Evolutionary conservation across 2,888 invertebrate genomes (phyloP).

Genomic region (Epistrophe eligans): DNA sequence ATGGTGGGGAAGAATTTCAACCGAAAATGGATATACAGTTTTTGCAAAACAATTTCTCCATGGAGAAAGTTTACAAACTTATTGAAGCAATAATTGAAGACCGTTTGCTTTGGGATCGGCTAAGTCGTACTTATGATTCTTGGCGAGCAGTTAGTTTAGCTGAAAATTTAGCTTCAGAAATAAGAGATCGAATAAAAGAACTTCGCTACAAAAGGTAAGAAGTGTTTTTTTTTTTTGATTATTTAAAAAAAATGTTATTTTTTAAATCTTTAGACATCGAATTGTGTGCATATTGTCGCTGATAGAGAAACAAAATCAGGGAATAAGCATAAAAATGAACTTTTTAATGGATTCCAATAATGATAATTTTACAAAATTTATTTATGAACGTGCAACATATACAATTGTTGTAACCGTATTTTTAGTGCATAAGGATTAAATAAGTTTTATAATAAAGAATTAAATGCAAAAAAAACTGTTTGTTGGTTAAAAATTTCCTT

Average conservation of each 20-base stretch:
- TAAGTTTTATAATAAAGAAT: background rate
- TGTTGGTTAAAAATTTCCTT: too few species aligned
- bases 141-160: slow-evolving; percentile 82
- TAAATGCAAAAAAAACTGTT: background rate
- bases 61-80: slow-evolving; percentile 82
- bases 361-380: slow-evolving; percentile 82
- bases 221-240: background rate
- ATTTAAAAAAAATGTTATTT: background rate
- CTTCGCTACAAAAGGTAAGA: slow-evolving; percentile 81
- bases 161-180: slow-evolving; percentile 81
- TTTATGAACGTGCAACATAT: slow-evolving; percentile 82
- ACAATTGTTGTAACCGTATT: slow-evolving; percentile 82
- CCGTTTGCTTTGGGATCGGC: slow-evolving; percentile 82
- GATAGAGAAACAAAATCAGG: slow-evolving; percentile 83
- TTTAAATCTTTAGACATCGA: slow-evolving; percentile 79
- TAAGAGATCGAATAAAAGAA: slow-evolving; percentile 81
- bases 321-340: slow-evolving; percentile 81
- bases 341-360: slow-evolving; percentile 82
- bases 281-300: slow-evolving; percentile 83
- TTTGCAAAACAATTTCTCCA: slow-evolving; percentile 81
- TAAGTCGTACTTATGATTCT: slow-evolving; percentile 83
- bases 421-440: slow-evolving; percentile 82
- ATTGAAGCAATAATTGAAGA: slow-evolving; percentile 82
- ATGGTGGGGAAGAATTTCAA: slow-evolving; percentile 77
- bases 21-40: slow-evolving; percentile 81